A percentile compares a stretch with the other conserved stretches of the same genome.
These are phyloP conservation scores for Pammene aurita DNA, from an alignment of 2,888 invertebrate species.

Conservation along the genomic window DNA sequence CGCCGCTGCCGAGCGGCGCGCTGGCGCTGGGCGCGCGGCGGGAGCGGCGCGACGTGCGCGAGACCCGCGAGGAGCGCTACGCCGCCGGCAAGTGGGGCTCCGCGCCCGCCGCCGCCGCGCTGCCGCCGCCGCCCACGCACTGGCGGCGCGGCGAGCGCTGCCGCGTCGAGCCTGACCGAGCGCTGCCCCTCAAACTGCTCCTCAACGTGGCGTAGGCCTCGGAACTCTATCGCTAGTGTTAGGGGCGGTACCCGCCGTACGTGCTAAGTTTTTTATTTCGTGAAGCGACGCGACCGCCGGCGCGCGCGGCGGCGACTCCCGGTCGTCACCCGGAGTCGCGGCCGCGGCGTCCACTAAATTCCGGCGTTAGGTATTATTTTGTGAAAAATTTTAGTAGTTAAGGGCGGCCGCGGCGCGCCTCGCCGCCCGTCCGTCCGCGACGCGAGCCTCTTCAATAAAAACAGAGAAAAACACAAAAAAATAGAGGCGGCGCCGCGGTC, in stretches of 20 bases:
- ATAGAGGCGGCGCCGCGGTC: constrained; percentile 50
- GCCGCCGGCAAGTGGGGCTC: constrained; percentile 93
- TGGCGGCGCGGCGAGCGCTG: constrained; percentile 85
- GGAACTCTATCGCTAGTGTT: constrained; percentile 70
- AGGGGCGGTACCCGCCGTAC: constrained; percentile 64
- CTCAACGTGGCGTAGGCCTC: constrained; percentile 83
- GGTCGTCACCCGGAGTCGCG: constrained; percentile 65
- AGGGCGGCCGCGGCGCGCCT: constrained; percentile 59
- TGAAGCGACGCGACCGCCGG: constrained; percentile 62
- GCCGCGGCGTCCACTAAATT: constrained; percentile 70
- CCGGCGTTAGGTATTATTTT: constrained; percentile 83
- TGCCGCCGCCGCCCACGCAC: constrained; percentile 91
- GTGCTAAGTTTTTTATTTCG: constrained; percentile 79
- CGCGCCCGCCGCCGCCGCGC: constrained; percentile 89
- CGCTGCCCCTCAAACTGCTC: constrained; percentile 85
- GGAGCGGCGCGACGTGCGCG: constrained; percentile 45
- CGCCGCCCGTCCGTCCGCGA: constrained; percentile 48
- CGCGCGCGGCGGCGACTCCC: constrained; percentile 56
- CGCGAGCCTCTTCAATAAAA: constrained; percentile 48
- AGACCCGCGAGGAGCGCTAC: constrained; percentile 66
- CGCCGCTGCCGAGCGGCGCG: constrained; percentile 55
- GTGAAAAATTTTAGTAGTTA: constrained; percentile 82
- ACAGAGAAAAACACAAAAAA: constrained; percentile 28
- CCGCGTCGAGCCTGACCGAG: constrained; percentile 79
- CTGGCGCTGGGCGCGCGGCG: constrained; percentile 48